These are phyloP conservation scores for Nanger granti DNA, from an alignment of 2,113 vertebrate genomes.

Conservation along the genomic window DNA sequence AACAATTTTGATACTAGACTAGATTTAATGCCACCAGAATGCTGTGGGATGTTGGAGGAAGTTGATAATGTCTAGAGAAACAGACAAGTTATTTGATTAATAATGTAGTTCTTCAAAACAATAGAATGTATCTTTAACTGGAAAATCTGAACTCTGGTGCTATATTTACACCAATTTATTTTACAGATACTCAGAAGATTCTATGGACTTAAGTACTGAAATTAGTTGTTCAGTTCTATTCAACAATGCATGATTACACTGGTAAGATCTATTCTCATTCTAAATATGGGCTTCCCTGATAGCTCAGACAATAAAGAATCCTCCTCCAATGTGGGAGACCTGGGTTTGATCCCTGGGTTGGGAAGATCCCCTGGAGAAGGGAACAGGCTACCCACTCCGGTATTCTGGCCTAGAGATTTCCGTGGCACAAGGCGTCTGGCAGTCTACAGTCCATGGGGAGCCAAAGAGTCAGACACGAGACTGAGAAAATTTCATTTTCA, in stretches of 20 bases:
- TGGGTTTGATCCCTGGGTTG: neutral
- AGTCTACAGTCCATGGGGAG: neutral
- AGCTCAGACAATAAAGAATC: neutral
- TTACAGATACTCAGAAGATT: neutral
- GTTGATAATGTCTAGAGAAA: neutral
- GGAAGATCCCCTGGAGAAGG: neutral
- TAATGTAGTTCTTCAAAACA: neutral
- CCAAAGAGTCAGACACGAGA: neutral
- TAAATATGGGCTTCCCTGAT: neutral
- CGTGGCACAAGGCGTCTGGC: accelerated
- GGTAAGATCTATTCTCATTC: neutral
- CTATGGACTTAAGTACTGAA: neutral
- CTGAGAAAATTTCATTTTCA: neutral
- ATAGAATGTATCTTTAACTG: neutral
- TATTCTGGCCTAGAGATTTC: neutral
- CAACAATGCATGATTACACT: neutral
- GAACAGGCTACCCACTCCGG: neutral
- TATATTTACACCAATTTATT: neutral
- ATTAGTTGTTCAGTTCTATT: neutral
- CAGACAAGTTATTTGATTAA: neutral
- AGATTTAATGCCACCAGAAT: neutral
- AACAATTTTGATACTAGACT: neutral
- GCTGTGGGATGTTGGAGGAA: neutral
- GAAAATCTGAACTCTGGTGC: neutral
- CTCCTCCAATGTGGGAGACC: neutral